These are phyloP conservation scores for Sylvietta virens DNA, from an alignment of 2,113 vertebrate species.

Conservation along the genomic window DNA sequence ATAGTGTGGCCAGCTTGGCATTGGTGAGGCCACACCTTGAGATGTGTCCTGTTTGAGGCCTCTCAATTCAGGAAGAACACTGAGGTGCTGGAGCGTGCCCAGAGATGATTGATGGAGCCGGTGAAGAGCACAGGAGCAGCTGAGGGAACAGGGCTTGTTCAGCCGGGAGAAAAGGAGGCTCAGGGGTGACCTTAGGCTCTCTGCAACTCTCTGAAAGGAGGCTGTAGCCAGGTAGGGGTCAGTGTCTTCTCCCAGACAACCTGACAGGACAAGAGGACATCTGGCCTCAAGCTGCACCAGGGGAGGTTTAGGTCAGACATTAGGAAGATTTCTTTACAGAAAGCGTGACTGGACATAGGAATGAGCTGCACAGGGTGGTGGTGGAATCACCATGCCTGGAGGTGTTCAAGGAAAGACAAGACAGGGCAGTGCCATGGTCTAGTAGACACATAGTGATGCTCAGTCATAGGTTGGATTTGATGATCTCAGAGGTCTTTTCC, in stretches of 20 bases:
- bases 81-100: background rate
- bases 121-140: background rate
- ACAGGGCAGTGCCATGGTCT: fast-evolving
- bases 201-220: background rate
- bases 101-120: background rate
- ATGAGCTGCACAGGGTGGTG: background rate
- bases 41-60: background rate
- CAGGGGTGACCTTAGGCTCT: fast-evolving
- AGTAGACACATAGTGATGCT: background rate
- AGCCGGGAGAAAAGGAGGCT: background rate
- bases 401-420: background rate
- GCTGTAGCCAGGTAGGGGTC: background rate
- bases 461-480: background rate
- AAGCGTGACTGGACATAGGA: background rate
- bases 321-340: background rate
- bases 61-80: background rate
- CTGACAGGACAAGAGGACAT: background rate
- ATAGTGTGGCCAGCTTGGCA: too few relatives aligned
- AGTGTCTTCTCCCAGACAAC: background rate
- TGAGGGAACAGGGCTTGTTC: background rate
- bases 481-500: background rate
- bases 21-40: background rate
- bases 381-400: background rate
- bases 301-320: background rate
- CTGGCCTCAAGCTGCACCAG: background rate